Evolutionary conservation across 2,888 invertebrate species (phyloP), one percentile per base, ranked within the genome.

Genomic region (Drosophila aldrichi): DNA sequence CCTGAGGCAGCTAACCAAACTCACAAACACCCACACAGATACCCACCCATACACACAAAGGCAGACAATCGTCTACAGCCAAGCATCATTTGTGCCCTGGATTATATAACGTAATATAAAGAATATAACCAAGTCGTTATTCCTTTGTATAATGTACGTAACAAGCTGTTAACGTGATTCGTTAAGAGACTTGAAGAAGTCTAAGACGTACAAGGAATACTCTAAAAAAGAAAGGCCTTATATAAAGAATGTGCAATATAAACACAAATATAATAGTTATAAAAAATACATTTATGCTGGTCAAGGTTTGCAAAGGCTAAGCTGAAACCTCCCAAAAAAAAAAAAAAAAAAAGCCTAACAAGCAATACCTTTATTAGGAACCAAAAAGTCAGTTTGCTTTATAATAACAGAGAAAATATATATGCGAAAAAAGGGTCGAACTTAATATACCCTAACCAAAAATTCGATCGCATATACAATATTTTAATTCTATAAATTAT

Each of bases 111-210:
- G 60, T 48, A 69, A 51, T 70, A 60, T 60, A 40, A 63, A 48
- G 56, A 41, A 56, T 54, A 63, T 62, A 62, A 64, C 61, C 73
- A 64, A 55, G 51, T 34, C 61, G 52, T 69, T 62, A 57, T 75
- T 59, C 56, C 56, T 52, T 73, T 76, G 72, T 61, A 60, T 68
- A 51, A 63, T 72, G 43, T 64, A 56, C 38, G 41, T 64, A 18
- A 10, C 70, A 70, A 55, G 54, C 72, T 43, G 49, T 54, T 58
- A 72, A 69, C 43, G 48, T 55, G 68, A 58, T 68, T 67, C 60
- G 49, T 54, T 49, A 60, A 22, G 22, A 16, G 44, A 36, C 29
- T 18, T 18, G 5, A 38, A 48, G 5, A 0, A 9, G 10, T 10
- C 29, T 14, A 22, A 25, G 20, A 3, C 34, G 16, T 7, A 18